phyloP scores from a whole-genome alignment of 2,888 invertebrate species.

The Lasioglossum morio region DNA sequence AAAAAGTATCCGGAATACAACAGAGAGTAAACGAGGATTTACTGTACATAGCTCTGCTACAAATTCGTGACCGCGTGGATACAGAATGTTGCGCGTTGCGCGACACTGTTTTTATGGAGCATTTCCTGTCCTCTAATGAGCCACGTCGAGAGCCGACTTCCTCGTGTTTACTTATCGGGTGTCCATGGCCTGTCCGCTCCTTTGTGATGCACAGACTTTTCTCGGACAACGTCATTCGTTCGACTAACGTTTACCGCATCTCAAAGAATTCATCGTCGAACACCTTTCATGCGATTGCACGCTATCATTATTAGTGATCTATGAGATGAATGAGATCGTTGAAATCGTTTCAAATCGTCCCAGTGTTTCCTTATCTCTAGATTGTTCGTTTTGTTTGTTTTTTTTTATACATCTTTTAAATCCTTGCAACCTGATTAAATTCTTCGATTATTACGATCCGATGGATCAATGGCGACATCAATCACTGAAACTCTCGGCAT shows the following conservation, averaged over 20 bases:
- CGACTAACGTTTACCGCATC: background rate
- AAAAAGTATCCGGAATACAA: too few relatives aligned
- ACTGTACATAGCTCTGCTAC: too few relatives aligned
- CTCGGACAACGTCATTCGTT: slow-evolving; percentile 15
- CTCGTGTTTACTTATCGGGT: slow-evolving; percentile 39
- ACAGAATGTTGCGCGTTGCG: slow-evolving; percentile 29
- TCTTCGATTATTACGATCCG: too few relatives aligned
- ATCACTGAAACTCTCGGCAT: background rate
- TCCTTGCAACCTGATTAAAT: too few relatives aligned
- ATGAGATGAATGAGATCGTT: too few relatives aligned
- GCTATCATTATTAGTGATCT: too few relatives aligned
- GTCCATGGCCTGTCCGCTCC: background rate
- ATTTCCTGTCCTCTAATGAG: slow-evolving; percentile 50
- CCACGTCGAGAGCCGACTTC: slow-evolving; percentile 40
- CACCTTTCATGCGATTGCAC: background rate
- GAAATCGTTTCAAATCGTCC: too few relatives aligned
- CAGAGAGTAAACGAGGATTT: too few relatives aligned
- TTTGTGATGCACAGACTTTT: background rate
- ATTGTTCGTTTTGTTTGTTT: too few relatives aligned
- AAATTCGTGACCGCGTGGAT: slow-evolving; percentile 11
- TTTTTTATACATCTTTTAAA: too few relatives aligned
- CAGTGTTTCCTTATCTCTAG: too few relatives aligned
- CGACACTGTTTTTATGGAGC: slow-evolving; percentile 46
- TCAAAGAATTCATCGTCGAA: slow-evolving; percentile 5
- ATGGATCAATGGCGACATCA: background rate